Evolutionary conservation across 1,140 invertebrate genomes (phyloP), one percentile per base, ranked within the genome.

Genomic region (Pogonognathellus flavescens): DNA sequence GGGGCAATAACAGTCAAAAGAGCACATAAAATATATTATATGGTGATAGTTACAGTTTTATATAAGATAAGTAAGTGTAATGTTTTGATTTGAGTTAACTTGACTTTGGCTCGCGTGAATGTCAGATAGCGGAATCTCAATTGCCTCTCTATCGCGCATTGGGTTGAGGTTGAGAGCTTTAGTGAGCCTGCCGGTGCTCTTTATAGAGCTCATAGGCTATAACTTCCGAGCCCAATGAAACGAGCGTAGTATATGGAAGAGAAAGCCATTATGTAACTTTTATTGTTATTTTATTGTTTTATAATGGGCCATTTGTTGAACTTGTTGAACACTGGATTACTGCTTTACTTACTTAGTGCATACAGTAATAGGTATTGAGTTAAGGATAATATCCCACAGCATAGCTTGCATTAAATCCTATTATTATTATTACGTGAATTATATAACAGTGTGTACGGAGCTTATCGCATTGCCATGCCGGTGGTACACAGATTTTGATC

Each of bases 221-320:
- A 72, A 25, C 25, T 72, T 59, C 2, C 31, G 31, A 41, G 6
- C 2, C 31, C 31, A 41, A 41, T 41, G 31, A 41, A 41, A 11
- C 0, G 80, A 53, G 50, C 18, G 50, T 53, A 22, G 9, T 13
- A 18, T 81, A 53, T 53, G 80, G 80, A 81, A 55, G 80, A 25
- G 59, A 82, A 62, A 82, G 81, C 84, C 80, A 85, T 82, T 84
- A 83, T 80, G 31, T 86, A 76, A 59, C 66, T 80, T 86, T 83
- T 83, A 83, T 86, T 83, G 85, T 80, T 76, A 72, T 88, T 86
- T 88, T 88, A 86, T 88, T 88, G 85, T 85, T 88, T 88, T 86
- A 86, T 88, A 88, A 88, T 88, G 85, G 85, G 83, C 87, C 80
- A 86, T 88, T 86, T 83, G 83, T 84, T 86, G 20, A 80, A 82